Percentiles rank a stretch among this genome's conserved stretches.
phyloP scores from a whole-genome alignment of 2,888 invertebrate species.

The Calliphora vomitoria region DNA sequence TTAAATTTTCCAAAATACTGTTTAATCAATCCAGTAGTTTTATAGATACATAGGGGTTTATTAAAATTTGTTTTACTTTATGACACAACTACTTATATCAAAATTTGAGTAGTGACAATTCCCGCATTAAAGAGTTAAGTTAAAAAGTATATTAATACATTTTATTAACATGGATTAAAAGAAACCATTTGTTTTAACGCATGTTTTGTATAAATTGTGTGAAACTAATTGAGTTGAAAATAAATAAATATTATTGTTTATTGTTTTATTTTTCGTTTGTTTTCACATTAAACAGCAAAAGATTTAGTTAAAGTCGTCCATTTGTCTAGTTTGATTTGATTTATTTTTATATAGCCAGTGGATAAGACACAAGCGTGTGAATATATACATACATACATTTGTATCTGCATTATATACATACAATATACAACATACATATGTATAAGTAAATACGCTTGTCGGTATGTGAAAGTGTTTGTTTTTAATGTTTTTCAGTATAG shows the following conservation, averaged over 20 bases:
- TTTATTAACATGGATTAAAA: not conserved
- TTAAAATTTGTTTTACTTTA: no score
- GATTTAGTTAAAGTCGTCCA: constrained; percentile 56
- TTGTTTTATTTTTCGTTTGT: constrained; percentile 28
- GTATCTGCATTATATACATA: not conserved
- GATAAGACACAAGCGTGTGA: no score
- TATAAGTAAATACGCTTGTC: no score
- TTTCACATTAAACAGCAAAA: constrained; percentile 40
- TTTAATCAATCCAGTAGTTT: no score
- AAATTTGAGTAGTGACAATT: no score
- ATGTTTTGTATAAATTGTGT: not conserved
- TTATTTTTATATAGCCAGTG: constrained; percentile 34
- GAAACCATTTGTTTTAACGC: not conserved
- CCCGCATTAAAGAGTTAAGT: no score
- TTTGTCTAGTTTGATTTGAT: constrained; percentile 68
- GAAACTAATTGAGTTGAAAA: not conserved
- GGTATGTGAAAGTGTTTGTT: not conserved
- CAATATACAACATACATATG: no score
- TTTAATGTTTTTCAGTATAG: not conserved
- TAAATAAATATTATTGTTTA: constrained; percentile 38
- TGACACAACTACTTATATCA: no score
- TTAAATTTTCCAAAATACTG: no score
- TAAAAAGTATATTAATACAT: not conserved
- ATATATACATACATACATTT: not conserved
- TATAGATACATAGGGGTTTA: no score